Evolutionary conservation across 2,888 invertebrate species (phyloP), one percentile per base, ranked within the genome.

Genomic region (Rapana venosa): DNA sequence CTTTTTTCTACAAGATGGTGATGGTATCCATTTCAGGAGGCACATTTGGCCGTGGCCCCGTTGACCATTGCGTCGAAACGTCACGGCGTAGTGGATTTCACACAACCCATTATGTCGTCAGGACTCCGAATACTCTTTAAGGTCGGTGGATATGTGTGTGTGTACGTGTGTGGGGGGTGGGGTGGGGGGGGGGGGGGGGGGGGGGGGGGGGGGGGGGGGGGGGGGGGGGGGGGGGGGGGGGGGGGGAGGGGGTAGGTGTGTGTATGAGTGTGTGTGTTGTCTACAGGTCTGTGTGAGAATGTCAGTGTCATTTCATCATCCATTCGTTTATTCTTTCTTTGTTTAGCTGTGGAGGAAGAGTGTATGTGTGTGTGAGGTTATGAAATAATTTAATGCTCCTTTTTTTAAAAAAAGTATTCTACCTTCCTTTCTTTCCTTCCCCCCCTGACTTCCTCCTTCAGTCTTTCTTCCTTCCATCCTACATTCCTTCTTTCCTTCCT

Each of bases 41-140:
- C 88, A 30, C 92, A 93, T 81, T 90, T 93, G 35, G 92, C 93
- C 1, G 92, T 92, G 6, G 93, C 93, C 0, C 87, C 90, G 0
- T 66, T 93, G 83, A 92, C 90, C 20, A 74, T 93, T 5, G 90
- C 87, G 4, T 88, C 92, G 0, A 66, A 61, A 22, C 88, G 92
- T n/a, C 90, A 92, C 15, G 32, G 30, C 15, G 91, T 74, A 0
- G 91, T 93, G 0, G 87, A 92, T 17, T 92, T 92, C 90, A 92
- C 91, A 0, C 91, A 92, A 17, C 93, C 92, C 0, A 91, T 92
- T 87, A 87, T 93, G 58, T 81, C 87, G 13, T 66, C 90, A 1
- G 93, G 93, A 22, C 86, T 92, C 35, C 84, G 90, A 32, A 93
- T 93, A 66, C 87, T 93, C 20, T 91, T 90, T 90, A 91, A 91